phyloP scores from a whole-genome alignment of 2,113 vertebrate species.

The Uria aalge region DNA sequence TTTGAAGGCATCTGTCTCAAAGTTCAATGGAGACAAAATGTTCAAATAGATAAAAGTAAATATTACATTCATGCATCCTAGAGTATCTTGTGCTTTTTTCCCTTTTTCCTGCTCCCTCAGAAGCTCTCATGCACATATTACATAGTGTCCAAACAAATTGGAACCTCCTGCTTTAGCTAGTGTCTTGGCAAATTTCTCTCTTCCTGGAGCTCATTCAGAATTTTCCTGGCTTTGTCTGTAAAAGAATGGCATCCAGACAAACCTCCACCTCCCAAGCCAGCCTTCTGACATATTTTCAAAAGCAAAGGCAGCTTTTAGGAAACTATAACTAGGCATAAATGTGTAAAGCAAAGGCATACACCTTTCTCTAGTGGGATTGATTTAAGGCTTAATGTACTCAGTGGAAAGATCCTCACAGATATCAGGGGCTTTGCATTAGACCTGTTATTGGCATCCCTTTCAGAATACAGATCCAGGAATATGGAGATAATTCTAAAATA shows the following conservation, averaged over 20 bases:
- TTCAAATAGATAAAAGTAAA: neutral
- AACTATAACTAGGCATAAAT: constrained; percentile 36
- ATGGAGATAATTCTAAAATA: neutral
- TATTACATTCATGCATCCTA: neutral
- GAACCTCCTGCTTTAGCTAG: constrained; percentile 65
- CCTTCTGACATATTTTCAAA: constrained; percentile 33
- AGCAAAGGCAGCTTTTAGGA: constrained; percentile 21
- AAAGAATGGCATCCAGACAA: constrained; percentile 70
- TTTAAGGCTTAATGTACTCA: neutral
- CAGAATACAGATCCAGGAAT: neutral
- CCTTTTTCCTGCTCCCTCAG: constrained; percentile 19
- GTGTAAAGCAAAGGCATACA: neutral
- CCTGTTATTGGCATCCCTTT: neutral
- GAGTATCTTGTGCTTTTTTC: neutral
- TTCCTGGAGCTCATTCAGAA: constrained; percentile 67
- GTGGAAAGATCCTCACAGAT: neutral
- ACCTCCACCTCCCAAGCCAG: constrained; percentile 31
- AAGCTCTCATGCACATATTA: constrained; percentile 25
- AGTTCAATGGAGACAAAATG: neutral
- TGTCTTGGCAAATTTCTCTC: constrained; percentile 58
- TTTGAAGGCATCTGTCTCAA: neutral
- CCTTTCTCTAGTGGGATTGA: neutral
- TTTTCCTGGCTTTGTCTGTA: constrained; percentile 53
- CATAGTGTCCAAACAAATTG: constrained; percentile 67
- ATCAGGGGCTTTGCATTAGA: neutral